Percentiles rank a stretch among this genome's conserved stretches.
Conservation (phyloP, 2,113 vertebrate genomes). For the Arvicanthis niloticus region DNA sequence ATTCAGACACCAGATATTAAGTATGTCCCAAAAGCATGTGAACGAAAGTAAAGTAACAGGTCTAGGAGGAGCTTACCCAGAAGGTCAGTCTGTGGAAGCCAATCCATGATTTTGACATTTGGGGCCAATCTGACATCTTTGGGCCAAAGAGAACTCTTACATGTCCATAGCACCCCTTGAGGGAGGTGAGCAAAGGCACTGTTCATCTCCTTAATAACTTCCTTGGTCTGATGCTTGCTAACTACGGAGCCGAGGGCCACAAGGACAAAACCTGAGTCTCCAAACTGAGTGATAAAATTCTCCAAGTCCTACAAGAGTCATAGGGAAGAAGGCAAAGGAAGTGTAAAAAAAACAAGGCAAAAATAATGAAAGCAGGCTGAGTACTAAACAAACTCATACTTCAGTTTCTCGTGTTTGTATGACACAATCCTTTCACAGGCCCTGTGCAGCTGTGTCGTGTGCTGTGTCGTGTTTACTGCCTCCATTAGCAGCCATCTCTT, state of each 20-base stretch:
- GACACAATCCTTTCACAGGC: not conserved
- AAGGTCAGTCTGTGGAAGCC: slow-evolving; percentile 63
- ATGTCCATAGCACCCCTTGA: slow-evolving; percentile 76
- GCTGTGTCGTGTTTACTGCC: not conserved
- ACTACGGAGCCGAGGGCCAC: slow-evolving; percentile 84
- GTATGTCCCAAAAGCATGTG: not conserved
- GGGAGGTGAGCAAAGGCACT: slow-evolving; percentile 79
- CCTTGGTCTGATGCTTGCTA: slow-evolving; percentile 69
- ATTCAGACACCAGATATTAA: not conserved
- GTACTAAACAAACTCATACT: too few relatives aligned
- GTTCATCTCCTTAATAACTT: slow-evolving; percentile 81
- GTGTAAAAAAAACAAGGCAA: too few relatives aligned
- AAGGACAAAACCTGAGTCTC: slow-evolving; percentile 82
- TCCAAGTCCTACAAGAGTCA: slow-evolving; percentile 82
- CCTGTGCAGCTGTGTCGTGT: not conserved
- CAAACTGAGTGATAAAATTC: slow-evolving; percentile 81
- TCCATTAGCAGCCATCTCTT: not conserved
- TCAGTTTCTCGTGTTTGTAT: not conserved
- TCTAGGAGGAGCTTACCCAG: slow-evolving; percentile 17
- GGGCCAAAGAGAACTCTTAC: not conserved
- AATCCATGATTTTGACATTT: slow-evolving; percentile 67
- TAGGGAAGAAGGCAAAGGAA: not conserved
- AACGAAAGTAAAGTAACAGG: not conserved
- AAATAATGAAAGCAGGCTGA: not conserved
- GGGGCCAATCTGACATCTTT: slow-evolving; percentile 10